phyloP scores from a whole-genome alignment of 2,888 invertebrate genomes.

The Ophion slaviceki region DNA sequence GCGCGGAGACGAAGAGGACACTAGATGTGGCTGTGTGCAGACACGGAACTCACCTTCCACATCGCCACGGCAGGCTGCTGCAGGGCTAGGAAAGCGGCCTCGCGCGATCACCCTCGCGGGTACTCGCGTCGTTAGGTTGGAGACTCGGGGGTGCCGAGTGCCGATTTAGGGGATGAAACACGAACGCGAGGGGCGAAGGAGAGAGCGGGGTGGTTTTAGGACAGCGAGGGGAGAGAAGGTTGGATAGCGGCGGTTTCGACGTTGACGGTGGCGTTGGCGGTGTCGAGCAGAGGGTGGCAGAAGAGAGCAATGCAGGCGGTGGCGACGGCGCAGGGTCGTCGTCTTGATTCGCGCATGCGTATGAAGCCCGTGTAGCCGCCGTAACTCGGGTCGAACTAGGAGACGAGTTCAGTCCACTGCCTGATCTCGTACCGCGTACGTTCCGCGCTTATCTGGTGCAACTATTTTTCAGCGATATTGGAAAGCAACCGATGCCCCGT shows the following conservation, averaged over 20 bases:
- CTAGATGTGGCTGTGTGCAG: constrained; percentile 24
- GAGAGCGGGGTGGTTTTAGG: constrained; percentile 64
- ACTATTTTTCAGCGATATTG: neutral
- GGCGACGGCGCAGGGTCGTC: constrained; percentile 77
- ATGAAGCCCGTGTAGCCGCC: constrained; percentile 55
- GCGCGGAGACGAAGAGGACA: constrained; percentile 15
- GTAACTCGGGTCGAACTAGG: constrained; percentile 81
- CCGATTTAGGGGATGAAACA: constrained; percentile 81
- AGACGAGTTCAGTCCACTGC: constrained; percentile 79
- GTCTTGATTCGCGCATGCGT: constrained; percentile 79
- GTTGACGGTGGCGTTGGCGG: constrained; percentile 67
- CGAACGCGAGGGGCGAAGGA: constrained; percentile 69
- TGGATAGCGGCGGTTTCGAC: constrained; percentile 65
- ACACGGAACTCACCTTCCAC: constrained; percentile 51
- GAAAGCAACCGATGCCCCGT: neutral
- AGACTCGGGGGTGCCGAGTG: constrained; percentile 73
- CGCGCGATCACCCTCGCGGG: constrained; percentile 31
- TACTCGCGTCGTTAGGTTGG: constrained; percentile 66
- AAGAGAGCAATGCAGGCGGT: constrained; percentile 68
- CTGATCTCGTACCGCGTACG: constrained; percentile 77
- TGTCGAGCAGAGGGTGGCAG: constrained; percentile 63
- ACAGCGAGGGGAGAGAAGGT: constrained; percentile 41
- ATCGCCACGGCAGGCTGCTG: constrained; percentile 44
- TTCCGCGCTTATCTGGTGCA: constrained; percentile 43
- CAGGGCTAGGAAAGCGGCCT: constrained; percentile 39